Percentiles rank a stretch among this genome's conserved stretches.
These are phyloP conservation scores for Linnaemya tessellans DNA, from an alignment of 2,888 invertebrate species.

Conservation along the genomic window DNA sequence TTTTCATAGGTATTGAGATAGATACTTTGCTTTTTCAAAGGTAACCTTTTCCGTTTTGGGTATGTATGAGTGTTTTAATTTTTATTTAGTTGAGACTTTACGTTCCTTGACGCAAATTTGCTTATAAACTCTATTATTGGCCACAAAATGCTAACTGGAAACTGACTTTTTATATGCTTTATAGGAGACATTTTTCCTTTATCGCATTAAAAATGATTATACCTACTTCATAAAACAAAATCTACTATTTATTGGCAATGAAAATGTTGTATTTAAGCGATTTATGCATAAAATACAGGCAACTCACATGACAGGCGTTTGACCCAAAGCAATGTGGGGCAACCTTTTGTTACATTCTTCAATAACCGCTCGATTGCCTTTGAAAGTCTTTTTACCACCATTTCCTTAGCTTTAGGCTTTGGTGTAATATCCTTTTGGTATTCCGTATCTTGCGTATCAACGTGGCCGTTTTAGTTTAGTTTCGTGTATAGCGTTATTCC, in stretches of 20 bases:
- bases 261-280: not conserved
- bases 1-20: not conserved
- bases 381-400: no score
- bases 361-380: no score
- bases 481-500: not conserved
- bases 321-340: not conserved
- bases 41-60: not conserved
- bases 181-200: not conserved
- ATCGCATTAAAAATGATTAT: slow-evolving; percentile 2
- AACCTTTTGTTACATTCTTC: no score
- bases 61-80: not conserved
- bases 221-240: not conserved
- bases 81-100: slow-evolving; percentile 2
- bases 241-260: not conserved
- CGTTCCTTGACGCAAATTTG: not conserved
- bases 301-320: not conserved
- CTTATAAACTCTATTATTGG: not conserved
- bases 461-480: no score
- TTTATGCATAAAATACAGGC: not conserved
- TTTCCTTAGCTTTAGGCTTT: no score
- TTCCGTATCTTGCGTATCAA: no score
- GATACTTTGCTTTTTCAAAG: not conserved
- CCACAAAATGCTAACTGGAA: not conserved
- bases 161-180: slow-evolving; percentile 5
- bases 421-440: no score